Conservation (phyloP, 2,888 invertebrate genomes). For the Aspidiotus rigidus region DNA sequence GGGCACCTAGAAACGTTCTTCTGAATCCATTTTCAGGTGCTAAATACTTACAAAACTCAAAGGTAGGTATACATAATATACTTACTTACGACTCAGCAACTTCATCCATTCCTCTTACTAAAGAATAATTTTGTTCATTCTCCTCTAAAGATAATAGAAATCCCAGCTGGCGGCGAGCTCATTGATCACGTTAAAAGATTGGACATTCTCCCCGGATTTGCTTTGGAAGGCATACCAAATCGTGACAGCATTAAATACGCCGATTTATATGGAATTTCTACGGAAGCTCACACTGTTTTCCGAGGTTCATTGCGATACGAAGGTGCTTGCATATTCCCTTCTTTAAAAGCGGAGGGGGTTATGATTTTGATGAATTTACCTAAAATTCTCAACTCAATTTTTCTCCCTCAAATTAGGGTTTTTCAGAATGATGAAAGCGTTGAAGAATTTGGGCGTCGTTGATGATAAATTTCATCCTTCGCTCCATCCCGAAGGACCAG, state of each 20-base stretch:
- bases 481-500: constrained; percentile 91
- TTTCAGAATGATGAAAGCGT: constrained; percentile 73
- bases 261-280: constrained; percentile 73
- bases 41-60: constrained; percentile 70
- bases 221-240: constrained; percentile 93
- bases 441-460: constrained; percentile 80
- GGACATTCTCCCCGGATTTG: constrained; percentile 91
- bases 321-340: constrained; percentile 44
- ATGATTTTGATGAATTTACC: neutral
- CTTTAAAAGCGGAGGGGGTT: neutral
- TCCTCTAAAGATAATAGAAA: constrained; percentile 62
- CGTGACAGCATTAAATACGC: constrained; percentile 87
- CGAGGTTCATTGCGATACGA: constrained; percentile 88
- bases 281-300: constrained; percentile 76
- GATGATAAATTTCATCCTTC: constrained; percentile 76
- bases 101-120: too few relatives aligned
- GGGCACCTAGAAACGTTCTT: constrained; percentile 91
- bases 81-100: neutral
- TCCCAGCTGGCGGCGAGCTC: constrained; percentile 77
- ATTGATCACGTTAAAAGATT: constrained; percentile 71
- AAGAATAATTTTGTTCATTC: neutral
- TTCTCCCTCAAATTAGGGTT: constrained; percentile 55
- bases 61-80: constrained; percentile 48
- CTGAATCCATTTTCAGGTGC: constrained; percentile 84
- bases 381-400: neutral